Conservation (phyloP, 2,888 invertebrate genomes). For the Philereme transversata region DNA sequence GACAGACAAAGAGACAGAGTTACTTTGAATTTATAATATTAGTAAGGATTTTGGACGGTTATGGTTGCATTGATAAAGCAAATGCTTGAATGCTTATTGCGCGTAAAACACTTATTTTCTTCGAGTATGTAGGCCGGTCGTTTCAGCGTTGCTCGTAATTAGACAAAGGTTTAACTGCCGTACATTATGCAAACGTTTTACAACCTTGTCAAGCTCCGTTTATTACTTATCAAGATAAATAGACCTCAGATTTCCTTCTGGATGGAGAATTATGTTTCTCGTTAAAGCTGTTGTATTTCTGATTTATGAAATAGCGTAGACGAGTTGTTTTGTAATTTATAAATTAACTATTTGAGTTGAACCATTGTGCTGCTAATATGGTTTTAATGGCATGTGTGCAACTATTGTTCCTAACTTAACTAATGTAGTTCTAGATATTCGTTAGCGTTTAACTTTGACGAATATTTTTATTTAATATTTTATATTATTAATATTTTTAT, state of each 20-base stretch:
- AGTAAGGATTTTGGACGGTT: no score
- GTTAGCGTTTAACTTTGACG: no score
- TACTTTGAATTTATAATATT: no score
- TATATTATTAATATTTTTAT: no score
- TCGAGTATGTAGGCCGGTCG: conserved; percentile 12
- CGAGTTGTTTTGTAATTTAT: conserved; percentile 13
- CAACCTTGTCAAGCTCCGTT: conserved; percentile 32
- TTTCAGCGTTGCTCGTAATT: conserved; percentile 29
- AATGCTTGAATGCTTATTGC: no score
- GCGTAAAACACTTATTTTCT: conserved; percentile 18
- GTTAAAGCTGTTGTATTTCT: conserved; percentile 20
- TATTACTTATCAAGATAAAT: conserved; percentile 36
- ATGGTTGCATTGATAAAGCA: no score
- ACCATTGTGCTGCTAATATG: not conserved
- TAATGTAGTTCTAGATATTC: no score
- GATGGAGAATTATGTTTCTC: conserved; percentile 30
- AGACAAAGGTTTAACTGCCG: conserved; percentile 32
- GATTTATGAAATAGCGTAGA: conserved; percentile 29
- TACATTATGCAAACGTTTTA: conserved; percentile 30
- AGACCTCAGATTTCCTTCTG: conserved; percentile 32
- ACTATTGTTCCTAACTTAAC: no score
- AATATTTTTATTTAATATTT: no score
- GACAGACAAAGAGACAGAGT: no score
- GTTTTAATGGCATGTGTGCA: not conserved
- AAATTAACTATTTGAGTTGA: conserved; percentile 6